These are phyloP conservation scores for Spisula solida DNA, from an alignment of 2,888 invertebrate species.

Conservation along the genomic window DNA sequence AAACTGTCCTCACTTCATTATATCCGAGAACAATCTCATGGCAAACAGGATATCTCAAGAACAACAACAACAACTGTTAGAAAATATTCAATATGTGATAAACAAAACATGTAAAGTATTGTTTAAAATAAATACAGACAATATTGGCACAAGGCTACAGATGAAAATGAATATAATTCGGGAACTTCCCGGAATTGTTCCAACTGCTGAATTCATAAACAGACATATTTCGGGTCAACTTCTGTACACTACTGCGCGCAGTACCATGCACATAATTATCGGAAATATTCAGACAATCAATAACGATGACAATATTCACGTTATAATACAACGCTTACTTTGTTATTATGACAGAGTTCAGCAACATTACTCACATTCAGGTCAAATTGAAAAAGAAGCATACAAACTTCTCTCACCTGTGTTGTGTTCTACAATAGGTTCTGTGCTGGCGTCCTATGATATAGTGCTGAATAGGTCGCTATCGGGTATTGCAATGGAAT, in stretches of 20 bases:
- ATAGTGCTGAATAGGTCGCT: not conserved
- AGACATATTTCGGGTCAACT: not conserved
- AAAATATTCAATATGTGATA: not conserved
- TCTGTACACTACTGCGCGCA: not conserved
- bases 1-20: too few species aligned
- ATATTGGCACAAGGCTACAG: conserved; percentile 7
- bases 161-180: not conserved
- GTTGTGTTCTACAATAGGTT: not conserved
- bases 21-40: too few species aligned
- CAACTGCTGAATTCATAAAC: not conserved
- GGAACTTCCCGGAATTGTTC: not conserved
- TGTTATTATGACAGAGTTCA: not conserved
- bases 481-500: not conserved
- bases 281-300: not conserved
- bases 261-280: not conserved
- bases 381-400: not conserved
- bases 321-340: not conserved
- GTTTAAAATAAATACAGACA: not conserved
- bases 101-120: not conserved
- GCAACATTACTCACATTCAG: not conserved
- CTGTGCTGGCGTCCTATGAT: too few species aligned
- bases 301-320: not conserved
- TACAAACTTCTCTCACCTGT: not conserved
- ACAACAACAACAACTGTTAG: not conserved
- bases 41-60: conserved; percentile 16